These are phyloP conservation scores for Himalopsyche kuldschensis DNA, from an alignment of 2,888 invertebrate genomes.

Conservation along the genomic window DNA sequence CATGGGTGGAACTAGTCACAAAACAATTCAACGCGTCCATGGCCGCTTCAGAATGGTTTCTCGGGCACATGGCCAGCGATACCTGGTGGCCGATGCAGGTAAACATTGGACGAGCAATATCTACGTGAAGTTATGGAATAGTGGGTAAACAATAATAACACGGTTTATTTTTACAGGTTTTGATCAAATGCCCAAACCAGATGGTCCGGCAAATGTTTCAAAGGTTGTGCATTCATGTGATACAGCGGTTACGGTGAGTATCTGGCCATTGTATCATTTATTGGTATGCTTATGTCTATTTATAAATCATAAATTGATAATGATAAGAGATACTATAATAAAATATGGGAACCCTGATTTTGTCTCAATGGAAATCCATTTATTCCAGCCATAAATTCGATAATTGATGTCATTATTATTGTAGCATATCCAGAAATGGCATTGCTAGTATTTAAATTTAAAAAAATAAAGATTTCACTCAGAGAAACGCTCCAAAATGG, in stretches of 20 bases:
- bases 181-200: conserved; percentile 95
- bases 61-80: conserved; percentile 89
- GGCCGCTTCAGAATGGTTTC: conserved; percentile 88
- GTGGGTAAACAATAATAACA: background rate
- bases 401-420: too few relatives aligned
- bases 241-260: conserved; percentile 79
- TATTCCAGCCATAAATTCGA: too few relatives aligned
- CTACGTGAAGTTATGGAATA: too few relatives aligned
- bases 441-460: too few relatives aligned
- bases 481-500: too few relatives aligned
- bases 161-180: conserved; percentile 59
- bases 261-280: background rate
- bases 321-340: too few relatives aligned
- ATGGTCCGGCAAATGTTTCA: conserved; percentile 98
- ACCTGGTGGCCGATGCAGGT: conserved; percentile 95
- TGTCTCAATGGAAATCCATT: too few relatives aligned
- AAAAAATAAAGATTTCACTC: too few relatives aligned
- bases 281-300: background rate
- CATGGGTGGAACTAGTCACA: conserved; percentile 93
- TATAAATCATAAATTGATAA: too few relatives aligned
- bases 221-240: conserved; percentile 91
- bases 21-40: conserved; percentile 93
- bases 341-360: too few relatives aligned
- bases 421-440: too few relatives aligned
- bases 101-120: background rate